These are phyloP conservation scores for Blera fallax DNA, from an alignment of 2,888 invertebrate species.

Conservation along the genomic window DNA sequence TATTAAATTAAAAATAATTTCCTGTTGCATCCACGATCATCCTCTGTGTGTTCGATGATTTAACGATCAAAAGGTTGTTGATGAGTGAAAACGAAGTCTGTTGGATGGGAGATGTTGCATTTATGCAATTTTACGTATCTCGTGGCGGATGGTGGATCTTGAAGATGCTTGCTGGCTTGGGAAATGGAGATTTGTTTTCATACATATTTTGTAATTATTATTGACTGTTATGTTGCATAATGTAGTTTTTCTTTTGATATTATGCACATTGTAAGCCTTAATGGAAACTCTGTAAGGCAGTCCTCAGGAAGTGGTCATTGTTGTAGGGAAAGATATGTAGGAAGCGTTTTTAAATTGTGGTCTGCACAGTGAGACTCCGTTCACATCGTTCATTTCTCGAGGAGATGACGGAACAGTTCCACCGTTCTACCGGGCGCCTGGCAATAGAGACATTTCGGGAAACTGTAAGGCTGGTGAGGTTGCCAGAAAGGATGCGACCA, in stretches of 20 bases:
- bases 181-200: conserved; percentile 3
- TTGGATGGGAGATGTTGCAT: conserved; percentile 8
- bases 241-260: background rate
- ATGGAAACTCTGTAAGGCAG: too few relatives aligned
- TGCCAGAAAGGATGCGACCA: too few relatives aligned
- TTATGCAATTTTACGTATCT: too few relatives aligned
- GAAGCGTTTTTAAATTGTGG: too few relatives aligned
- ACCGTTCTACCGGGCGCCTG: too few relatives aligned
- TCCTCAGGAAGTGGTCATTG: too few relatives aligned
- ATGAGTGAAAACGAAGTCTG: conserved; percentile 46
- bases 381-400: too few relatives aligned
- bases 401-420: too few relatives aligned
- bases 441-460: too few relatives aligned
- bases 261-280: background rate
- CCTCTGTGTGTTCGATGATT: conserved; percentile 38
- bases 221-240: background rate
- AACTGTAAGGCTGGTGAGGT: too few relatives aligned
- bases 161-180: background rate
- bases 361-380: too few relatives aligned
- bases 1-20: conserved; percentile 65
- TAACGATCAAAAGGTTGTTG: conserved; percentile 50
- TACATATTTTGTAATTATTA: conserved; percentile 27
- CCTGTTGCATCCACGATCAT: conserved; percentile 56
- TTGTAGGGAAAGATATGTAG: too few relatives aligned
- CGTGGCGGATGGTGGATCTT: background rate